Evolutionary conservation across 2,113 vertebrate genomes (phyloP), one percentile per base, ranked within the genome.

Genomic region (Piaya cayana): DNA sequence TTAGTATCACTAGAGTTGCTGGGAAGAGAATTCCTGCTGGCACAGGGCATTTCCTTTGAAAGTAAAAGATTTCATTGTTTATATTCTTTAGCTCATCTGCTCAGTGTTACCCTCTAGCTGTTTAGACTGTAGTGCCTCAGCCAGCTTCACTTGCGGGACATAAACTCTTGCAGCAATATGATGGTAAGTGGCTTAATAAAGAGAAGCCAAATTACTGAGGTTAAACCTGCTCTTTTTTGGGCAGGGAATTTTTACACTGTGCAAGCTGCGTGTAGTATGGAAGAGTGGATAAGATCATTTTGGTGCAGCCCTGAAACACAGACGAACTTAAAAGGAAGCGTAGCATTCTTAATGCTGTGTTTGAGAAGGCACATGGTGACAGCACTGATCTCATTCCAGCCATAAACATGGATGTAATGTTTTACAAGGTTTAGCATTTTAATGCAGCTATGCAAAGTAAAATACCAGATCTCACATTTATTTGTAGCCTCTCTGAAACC

Each of bases 41-140:
- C 27, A 45, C 11, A 58, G 34, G 23, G n/a, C 2, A 16, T 84
- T 95, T 92, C 15, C 43, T 83, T 43, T 8, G 21, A 88, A 79
- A 69, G 1, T 2, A 77, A 62, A 80, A 85, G 68, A 18, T 94
- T 88, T 92, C 39, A 56, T 34, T n/a, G 75, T 75, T 82, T 74
- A 49, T 62, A 83, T 45, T 93, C 67, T 88, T 93, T 74, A 92
- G 77, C 52, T 93, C 49, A 70, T 64, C 77, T 89, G 55, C 55
- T 95, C 45, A 32, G 74, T 60, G 50, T 92, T 91, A 96, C 34
- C 32, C 81, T 87, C 82, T 70, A 53, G 53, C 36, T 78, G 29
- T 64, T 90, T 53, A 65, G 82, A 85, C 65, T 90, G n/a, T 58
- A 74, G 60, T 43, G 88, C 42, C 86, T 22, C 60, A 68, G 18